Evolutionary conservation across 2,888 invertebrate genomes (phyloP), one percentile per base, ranked within the genome.

Genomic region (Andrena minutula): DNA sequence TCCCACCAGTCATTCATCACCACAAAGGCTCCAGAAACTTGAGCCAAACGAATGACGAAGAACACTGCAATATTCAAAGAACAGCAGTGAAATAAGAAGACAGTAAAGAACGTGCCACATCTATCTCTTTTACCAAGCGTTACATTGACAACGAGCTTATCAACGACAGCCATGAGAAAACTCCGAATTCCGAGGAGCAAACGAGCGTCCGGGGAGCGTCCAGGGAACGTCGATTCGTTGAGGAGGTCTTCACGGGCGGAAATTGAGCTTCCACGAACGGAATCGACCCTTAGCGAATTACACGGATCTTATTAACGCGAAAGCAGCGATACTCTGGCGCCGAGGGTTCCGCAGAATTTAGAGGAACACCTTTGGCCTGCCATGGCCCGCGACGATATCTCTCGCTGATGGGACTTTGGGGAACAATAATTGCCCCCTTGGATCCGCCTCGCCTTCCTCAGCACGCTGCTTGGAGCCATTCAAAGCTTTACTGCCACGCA

Each of bases 331-430:
- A 73, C 63, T 75, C 60, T 71, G 64, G 58, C 26, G 47, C 28
- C 70, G 58, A 76, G 75, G 64, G 69, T 65, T 49, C 35, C 72
- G 63, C 49, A 71, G 77, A 85, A 84, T 85, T 85, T 82, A 80
- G 68, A 69, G 73, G 65, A 64, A 71, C 51, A 53, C 35, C 83
- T 75, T 70, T 51, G 73, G 28, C 84, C 85, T 87, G 83, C 84
- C 86, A 85, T 88, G 84, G 86, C 88, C 85, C 85, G 75, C 64
- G 79, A 58, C 83, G 88, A 89, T 91, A 89, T 91, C 88, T 91
- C 88, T 89, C 84, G 47, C 77, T 88, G 91, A 92, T 92, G 87
- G 90, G 88, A 89, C 91, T 89, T 91, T 63, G 83, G 91, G 90
- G 92, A 91, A 90, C 90, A 91, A 92, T 92, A 90, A 92, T 91